Evolutionary conservation across 2,888 invertebrate species (phyloP).

Genomic region (Himalopsyche anomala): DNA sequence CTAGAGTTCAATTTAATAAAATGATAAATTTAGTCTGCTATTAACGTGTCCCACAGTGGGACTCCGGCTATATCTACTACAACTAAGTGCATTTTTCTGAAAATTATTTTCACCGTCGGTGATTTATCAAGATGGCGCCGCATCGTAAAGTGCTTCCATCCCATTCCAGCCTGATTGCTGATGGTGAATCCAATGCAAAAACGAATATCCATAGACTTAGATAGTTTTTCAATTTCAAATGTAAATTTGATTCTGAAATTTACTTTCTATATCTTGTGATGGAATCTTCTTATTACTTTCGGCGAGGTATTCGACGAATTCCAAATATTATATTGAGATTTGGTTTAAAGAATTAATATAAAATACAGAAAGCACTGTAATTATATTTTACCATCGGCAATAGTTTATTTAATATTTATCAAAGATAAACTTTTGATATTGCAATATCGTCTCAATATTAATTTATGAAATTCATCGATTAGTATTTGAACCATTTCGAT

Average conservation of each 20-base stretch:
- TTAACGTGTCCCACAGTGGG: neutral
- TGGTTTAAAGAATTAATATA: too few species aligned
- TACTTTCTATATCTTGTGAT: neutral
- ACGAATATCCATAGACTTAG: conserved; percentile 31
- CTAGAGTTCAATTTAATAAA: too few species aligned
- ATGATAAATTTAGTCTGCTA: neutral
- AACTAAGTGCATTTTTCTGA: conserved; percentile 46
- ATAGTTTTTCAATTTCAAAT: conserved; percentile 49
- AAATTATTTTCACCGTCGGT: conserved; percentile 44
- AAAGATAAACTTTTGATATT: too few species aligned
- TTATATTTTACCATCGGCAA: too few species aligned
- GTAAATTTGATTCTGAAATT: conserved; percentile 42
- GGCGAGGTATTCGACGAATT: neutral
- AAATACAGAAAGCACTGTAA: too few species aligned
- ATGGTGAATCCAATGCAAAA: conserved; percentile 36
- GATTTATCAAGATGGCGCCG: conserved; percentile 47
- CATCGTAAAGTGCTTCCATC: conserved; percentile 39
- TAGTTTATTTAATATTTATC: too few species aligned
- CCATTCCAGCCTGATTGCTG: conserved; percentile 6
- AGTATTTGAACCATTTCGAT: too few species aligned
- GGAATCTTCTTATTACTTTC: conserved; percentile 5
- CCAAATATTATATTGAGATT: too few species aligned
- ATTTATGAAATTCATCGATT: too few species aligned
- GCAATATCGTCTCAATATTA: too few species aligned
- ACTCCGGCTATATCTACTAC: conserved; percentile 19